A percentile compares a stretch with the other conserved stretches of the same genome.
These are phyloP conservation scores for Dascyllus trimaculatus DNA, from an alignment of 2,113 vertebrate genomes.

Conservation along the genomic window DNA sequence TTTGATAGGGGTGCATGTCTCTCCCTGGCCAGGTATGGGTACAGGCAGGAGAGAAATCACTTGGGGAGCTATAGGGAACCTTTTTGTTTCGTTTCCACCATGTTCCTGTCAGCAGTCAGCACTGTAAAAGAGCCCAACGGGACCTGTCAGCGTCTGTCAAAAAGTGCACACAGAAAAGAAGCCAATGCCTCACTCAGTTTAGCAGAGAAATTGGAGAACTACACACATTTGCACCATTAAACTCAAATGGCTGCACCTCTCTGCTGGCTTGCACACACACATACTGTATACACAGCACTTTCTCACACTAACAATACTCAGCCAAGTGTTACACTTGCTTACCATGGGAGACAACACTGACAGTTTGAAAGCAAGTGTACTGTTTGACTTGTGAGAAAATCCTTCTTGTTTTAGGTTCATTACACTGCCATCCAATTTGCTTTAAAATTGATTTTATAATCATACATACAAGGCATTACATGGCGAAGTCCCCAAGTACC, in stretches of 20 bases:
- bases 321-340: slow-evolving; percentile 4
- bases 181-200: slow-evolving; percentile 43
- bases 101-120: slow-evolving; percentile 71
- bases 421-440: slow-evolving; percentile 20
- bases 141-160: slow-evolving; percentile 65
- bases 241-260: slow-evolving; percentile 35
- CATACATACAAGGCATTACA: not conserved
- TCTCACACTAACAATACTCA: not conserved
- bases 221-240: slow-evolving; percentile 45
- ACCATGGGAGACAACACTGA: not conserved
- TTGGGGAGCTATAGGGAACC: slow-evolving; percentile 39
- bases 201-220: slow-evolving; percentile 45
- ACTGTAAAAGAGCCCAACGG: slow-evolving; percentile 61
- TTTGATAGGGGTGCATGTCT: slow-evolving; percentile 14
- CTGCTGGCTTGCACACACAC: slow-evolving; percentile 19
- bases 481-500: not conserved
- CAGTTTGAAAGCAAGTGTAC: not conserved
- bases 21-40: slow-evolving; percentile 39
- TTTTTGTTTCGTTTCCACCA: slow-evolving; percentile 62
- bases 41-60: slow-evolving; percentile 44
- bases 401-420: slow-evolving; percentile 14
- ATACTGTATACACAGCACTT: not conserved
- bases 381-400: slow-evolving; percentile 6
- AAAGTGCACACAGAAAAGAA: slow-evolving; percentile 48
- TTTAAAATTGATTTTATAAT: slow-evolving; percentile 12